These are phyloP conservation scores for Coregonus ussuriensis DNA, from an alignment of 2,797 vertebrate species.

Conservation along the genomic window DNA sequence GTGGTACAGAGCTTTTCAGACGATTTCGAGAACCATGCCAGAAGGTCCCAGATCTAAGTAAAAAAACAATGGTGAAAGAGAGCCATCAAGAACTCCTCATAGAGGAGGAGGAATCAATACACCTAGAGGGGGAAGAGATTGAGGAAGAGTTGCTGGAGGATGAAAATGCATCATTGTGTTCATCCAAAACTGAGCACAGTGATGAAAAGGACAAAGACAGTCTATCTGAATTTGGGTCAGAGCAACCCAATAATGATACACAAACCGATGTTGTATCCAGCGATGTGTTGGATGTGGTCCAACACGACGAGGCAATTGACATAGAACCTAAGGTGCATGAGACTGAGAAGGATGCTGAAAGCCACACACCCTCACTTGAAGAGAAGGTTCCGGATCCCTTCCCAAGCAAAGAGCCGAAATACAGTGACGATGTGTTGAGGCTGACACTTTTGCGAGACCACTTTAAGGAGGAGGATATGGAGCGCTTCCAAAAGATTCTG, in stretches of 20 bases:
- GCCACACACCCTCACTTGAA: slow-evolving; percentile 18
- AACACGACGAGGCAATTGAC: slow-evolving; percentile 6
- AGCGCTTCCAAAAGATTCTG: slow-evolving; percentile 78
- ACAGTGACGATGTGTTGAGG: slow-evolving; percentile 67
- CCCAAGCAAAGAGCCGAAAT: slow-evolving; percentile 58
- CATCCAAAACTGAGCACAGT: background rate
- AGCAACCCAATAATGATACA: background rate
- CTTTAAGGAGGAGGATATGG: slow-evolving; percentile 77
- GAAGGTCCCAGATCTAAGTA: background rate
- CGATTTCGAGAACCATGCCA: slow-evolving; percentile 14
- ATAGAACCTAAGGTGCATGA: background rate
- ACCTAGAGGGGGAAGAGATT: slow-evolving; percentile 32
- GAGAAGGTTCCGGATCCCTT: slow-evolving; percentile 1
- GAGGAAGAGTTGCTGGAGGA: slow-evolving; percentile 85
- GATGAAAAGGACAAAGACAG: slow-evolving; percentile 27
- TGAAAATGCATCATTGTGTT: slow-evolving; percentile 83
- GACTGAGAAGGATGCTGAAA: slow-evolving; percentile 7
- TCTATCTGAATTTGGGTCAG: slow-evolving; percentile 4
- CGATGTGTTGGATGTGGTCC: background rate
- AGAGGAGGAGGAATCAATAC: slow-evolving; percentile 20
- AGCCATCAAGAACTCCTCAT: slow-evolving; percentile 17
- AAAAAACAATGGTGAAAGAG: slow-evolving; percentile 25
- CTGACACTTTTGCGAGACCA: slow-evolving; percentile 80
- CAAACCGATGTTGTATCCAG: slow-evolving; percentile 1
- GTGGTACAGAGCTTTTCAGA: slow-evolving; percentile 6